These are phyloP conservation scores for Amphiprion clarkii DNA, from an alignment of 2,797 vertebrate species.

Conservation along the genomic window DNA sequence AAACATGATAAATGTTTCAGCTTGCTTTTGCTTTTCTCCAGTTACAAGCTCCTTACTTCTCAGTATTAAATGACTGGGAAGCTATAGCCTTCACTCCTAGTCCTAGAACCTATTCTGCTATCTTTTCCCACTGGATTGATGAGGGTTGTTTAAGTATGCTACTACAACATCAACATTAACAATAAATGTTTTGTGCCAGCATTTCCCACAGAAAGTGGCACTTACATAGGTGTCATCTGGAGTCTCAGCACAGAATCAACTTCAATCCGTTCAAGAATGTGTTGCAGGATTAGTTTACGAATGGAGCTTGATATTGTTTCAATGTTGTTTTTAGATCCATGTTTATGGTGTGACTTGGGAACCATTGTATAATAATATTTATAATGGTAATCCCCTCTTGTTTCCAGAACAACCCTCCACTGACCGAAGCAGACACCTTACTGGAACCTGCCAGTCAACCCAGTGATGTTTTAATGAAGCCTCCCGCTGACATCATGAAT, in stretches of 20 bases:
- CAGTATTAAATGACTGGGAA: not conserved
- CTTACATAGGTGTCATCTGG: not conserved
- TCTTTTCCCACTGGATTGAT: no score
- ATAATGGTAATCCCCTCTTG: not conserved
- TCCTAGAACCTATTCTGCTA: no score
- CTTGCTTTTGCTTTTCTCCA: slow-evolving; percentile 1
- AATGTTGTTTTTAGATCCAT: not conserved
- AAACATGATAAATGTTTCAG: not conserved
- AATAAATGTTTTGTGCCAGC: not conserved
- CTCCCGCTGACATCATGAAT: slow-evolving; percentile 60
- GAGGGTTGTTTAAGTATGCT: no score
- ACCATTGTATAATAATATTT: not conserved
- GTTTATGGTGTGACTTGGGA: not conserved
- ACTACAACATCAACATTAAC: no score
- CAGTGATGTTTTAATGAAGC: slow-evolving; percentile 43
- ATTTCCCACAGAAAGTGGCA: not conserved
- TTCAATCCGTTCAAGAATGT: slow-evolving; percentile 4
- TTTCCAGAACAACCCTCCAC: slow-evolving; percentile 80
- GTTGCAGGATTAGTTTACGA: not conserved
- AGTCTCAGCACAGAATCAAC: no score
- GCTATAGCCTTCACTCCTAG: no score
- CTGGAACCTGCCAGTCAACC: slow-evolving; percentile 51
- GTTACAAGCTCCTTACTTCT: not conserved
- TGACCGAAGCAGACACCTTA: slow-evolving; percentile 73
- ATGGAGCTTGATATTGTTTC: not conserved